A percentile compares a stretch with the other conserved stretches of the same genome.
phyloP scores from a whole-genome alignment of 1,140 invertebrate genomes.

The Palaemon carinicauda region DNA sequence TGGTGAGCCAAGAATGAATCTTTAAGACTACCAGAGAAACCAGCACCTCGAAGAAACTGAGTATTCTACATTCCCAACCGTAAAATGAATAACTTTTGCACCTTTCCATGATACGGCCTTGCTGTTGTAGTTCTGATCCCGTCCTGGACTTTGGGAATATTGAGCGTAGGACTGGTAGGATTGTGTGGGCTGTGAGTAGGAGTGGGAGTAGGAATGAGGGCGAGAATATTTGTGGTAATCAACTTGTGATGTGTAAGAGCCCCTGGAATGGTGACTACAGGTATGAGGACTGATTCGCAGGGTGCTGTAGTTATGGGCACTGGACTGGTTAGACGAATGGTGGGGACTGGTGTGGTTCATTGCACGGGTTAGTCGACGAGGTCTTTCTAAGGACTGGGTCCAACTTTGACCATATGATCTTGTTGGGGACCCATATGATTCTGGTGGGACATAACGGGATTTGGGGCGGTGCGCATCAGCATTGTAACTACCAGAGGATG shows the following conservation, averaged over 20 bases:
- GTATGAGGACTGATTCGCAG: constrained; percentile 48
- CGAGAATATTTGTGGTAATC: constrained; percentile 19
- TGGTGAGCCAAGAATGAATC: no score
- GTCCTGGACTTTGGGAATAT: constrained; percentile 43
- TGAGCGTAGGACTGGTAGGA: constrained; percentile 43
- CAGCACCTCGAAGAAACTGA: constrained; percentile 15
- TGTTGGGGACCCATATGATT: constrained; percentile 44
- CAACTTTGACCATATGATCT: constrained; percentile 7
- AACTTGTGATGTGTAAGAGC: constrained; percentile 11
- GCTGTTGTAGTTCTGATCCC: constrained; percentile 65
- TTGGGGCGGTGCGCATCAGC: constrained; percentile 77
- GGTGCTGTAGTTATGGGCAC: constrained; percentile 27
- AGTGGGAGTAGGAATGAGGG: constrained; percentile 36
- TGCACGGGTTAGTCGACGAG: constrained; percentile 59
- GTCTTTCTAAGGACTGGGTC: constrained; percentile 59
- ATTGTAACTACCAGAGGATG: constrained; percentile 69
- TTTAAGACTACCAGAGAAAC: not conserved
- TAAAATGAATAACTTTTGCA: constrained; percentile 65
- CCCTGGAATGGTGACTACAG: constrained; percentile 21
- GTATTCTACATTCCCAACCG: not conserved
- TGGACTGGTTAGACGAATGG: constrained; percentile 67
- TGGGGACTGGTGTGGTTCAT: constrained; percentile 62
- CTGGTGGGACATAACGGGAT: constrained; percentile 77
- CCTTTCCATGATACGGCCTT: constrained; percentile 77
- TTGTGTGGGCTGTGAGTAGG: constrained; percentile 33